These are phyloP conservation scores for Gymnothorax javanicus DNA, from an alignment of 2,797 vertebrate genomes.

Conservation along the genomic window DNA sequence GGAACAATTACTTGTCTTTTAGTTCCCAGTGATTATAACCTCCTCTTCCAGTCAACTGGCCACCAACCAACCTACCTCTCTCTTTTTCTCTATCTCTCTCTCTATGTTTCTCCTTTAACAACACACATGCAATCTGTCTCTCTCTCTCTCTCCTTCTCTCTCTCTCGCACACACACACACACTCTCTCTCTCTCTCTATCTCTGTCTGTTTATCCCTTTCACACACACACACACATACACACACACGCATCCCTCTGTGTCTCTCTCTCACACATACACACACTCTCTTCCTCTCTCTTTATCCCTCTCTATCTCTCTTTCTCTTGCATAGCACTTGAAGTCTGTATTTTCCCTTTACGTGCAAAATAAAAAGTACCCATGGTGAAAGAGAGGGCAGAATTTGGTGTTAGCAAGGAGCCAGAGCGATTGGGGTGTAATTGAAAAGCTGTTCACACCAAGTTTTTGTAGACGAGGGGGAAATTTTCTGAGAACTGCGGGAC, in stretches of 20 bases:
- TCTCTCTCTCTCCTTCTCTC: not conserved
- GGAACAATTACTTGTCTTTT: slow-evolving; percentile 80
- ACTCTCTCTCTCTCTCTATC: no score
- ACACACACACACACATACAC: not conserved
- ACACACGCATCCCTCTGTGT: not conserved
- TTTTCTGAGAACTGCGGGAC: slow-evolving; percentile 8
- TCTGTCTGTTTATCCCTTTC: no score
- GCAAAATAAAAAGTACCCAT: slow-evolving; percentile 33
- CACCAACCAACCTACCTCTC: slow-evolving; percentile 24
- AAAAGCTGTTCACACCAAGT: slow-evolving; percentile 24
- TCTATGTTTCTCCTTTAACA: not conserved
- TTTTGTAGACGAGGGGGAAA: not conserved
- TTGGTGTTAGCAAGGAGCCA: not conserved
- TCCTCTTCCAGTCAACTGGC: slow-evolving; percentile 55
- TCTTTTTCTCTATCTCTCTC: not conserved
- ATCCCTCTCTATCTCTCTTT: not conserved
- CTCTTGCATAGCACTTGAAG: slow-evolving; percentile 18
- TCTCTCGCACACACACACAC: not conserved
- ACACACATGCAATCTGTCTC: not conserved
- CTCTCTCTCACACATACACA: not conserved
- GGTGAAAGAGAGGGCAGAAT: slow-evolving; percentile 37
- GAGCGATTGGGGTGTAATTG: slow-evolving; percentile 4
- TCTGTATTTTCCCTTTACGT: not conserved
- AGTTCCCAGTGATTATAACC: slow-evolving; percentile 70
- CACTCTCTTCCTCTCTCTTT: not conserved